phyloP scores from a whole-genome alignment of 2,888 invertebrate genomes.

The Xylocampa areola region DNA sequence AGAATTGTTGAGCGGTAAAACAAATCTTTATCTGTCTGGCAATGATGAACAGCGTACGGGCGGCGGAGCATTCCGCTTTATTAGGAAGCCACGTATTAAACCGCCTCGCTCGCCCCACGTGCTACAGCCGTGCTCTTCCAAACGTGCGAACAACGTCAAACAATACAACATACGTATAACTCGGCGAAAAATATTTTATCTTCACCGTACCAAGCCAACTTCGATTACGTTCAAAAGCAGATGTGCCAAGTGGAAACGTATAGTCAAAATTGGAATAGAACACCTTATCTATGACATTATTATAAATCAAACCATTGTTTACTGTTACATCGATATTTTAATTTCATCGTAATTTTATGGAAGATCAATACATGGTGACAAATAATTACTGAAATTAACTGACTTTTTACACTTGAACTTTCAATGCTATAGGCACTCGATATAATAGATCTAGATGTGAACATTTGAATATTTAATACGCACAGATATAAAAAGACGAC shows the following conservation, averaged over 20 bases:
- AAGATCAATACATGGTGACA: conserved; percentile 90
- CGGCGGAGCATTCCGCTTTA: conserved; percentile 74
- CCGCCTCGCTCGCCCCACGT: conserved; percentile 73
- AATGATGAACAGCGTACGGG: conserved; percentile 62
- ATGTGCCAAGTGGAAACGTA: conserved; percentile 61
- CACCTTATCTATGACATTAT: neutral
- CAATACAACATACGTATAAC: conserved; percentile 56
- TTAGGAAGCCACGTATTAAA: conserved; percentile 87
- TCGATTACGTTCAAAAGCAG: conserved; percentile 48
- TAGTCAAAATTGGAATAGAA: conserved; percentile 28
- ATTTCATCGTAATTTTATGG: conserved; percentile 90
- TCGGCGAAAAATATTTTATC: conserved; percentile 55
- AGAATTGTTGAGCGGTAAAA: conserved; percentile 49
- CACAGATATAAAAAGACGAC: conserved; percentile 86
- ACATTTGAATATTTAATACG: conserved; percentile 86
- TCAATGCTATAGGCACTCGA: conserved; percentile 90
- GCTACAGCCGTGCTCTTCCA: conserved; percentile 69
- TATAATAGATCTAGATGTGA: conserved; percentile 89
- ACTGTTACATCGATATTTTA: conserved; percentile 90
- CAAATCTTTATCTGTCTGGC: conserved; percentile 65
- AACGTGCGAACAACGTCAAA: conserved; percentile 69
- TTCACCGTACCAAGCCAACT: conserved; percentile 57
- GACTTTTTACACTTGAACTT: conserved; percentile 89
- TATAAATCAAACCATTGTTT: conserved; percentile 81
- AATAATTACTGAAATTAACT: conserved; percentile 88